Conservation (phyloP, 2,888 invertebrate genomes). For the Danaus chrysippus region DNA sequence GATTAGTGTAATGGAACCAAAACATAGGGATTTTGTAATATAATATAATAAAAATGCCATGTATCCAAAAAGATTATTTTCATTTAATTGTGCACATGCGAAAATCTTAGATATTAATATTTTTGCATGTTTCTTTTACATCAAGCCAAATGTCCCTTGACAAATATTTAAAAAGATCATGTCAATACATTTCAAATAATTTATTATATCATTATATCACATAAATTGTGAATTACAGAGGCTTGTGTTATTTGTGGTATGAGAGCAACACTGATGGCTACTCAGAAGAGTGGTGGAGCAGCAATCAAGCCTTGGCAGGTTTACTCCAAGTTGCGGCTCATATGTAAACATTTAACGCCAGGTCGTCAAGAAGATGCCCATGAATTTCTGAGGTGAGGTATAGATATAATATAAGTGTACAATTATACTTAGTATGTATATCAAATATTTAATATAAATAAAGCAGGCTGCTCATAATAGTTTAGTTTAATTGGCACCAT, state of each 20-base stretch:
- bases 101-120: too few relatives aligned
- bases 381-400: conserved; percentile 88
- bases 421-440: conserved; percentile 2
- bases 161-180: not conserved
- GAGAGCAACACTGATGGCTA: conserved; percentile 86
- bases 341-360: conserved; percentile 91
- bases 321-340: conserved; percentile 86
- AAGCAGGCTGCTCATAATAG: too few relatives aligned
- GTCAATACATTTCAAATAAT: not conserved
- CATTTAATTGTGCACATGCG: too few relatives aligned
- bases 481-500: too few relatives aligned
- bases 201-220: not conserved
- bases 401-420: not conserved
- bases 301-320: conserved; percentile 91
- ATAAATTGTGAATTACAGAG: conserved; percentile 54
- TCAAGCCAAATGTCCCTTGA: too few relatives aligned
- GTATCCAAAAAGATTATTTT: too few relatives aligned
- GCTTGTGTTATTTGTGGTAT: conserved; percentile 92
- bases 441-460: too few relatives aligned
- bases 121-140: too few relatives aligned
- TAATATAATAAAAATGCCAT: too few relatives aligned
- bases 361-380: conserved; percentile 99
- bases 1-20: too few relatives aligned
- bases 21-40: too few relatives aligned
- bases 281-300: conserved; percentile 79